Conservation (phyloP, 2,888 invertebrate genomes). For the Proisotoma minuta region DNA sequence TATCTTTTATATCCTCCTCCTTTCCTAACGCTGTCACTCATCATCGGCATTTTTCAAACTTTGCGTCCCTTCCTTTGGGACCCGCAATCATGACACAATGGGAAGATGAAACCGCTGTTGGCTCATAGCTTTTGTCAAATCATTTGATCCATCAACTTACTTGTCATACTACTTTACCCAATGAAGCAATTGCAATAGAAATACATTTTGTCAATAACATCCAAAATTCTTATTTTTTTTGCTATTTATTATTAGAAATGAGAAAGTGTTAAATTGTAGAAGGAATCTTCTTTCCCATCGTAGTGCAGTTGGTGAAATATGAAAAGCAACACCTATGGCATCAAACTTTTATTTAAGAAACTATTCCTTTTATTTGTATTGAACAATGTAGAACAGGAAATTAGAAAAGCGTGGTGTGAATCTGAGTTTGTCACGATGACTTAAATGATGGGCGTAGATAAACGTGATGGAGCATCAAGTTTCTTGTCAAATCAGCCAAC, state of each 20-base stretch:
- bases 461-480: constrained; percentile 9
- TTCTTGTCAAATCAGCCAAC: constrained; percentile 3
- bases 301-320: too few relatives aligned
- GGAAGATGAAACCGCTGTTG: constrained; percentile 11
- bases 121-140: constrained; percentile 6
- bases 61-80: neutral
- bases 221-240: too few relatives aligned
- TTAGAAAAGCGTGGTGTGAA: neutral
- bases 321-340: too few relatives aligned
- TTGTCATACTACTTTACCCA: neutral
- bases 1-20: constrained; percentile 11
- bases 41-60: constrained; percentile 32
- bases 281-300: too few relatives aligned
- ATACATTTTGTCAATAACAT: too few relatives aligned
- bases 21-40: constrained; percentile 39
- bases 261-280: too few relatives aligned
- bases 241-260: too few relatives aligned
- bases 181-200: too few relatives aligned
- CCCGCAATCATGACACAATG: neutral
- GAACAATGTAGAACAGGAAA: too few relatives aligned
- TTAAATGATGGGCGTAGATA: constrained; percentile 6
- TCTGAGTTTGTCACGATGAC: constrained; percentile 5
- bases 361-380: too few relatives aligned
- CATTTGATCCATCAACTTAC: constrained; percentile 13
- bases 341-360: too few relatives aligned